A percentile compares a stretch with the other conserved stretches of the same genome.
Evolutionary conservation across 2,888 invertebrate species (phyloP).

Genomic region (Encarsia formosa): DNA sequence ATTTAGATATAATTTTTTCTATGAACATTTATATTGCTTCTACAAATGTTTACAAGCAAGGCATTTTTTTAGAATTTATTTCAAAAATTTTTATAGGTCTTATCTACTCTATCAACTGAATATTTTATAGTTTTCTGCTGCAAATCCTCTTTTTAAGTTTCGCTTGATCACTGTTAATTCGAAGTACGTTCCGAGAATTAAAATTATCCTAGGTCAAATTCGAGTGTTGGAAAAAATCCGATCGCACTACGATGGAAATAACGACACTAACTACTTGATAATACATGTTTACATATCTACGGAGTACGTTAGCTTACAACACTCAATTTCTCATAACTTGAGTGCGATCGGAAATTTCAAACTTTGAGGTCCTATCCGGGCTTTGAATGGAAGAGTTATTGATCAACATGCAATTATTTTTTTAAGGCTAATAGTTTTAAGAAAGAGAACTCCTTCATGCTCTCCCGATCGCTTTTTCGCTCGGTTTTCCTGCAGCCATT

Average conservation of each 20-base stretch:
- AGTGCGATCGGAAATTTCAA: conserved; percentile 21
- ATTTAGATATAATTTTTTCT: conserved; percentile 1
- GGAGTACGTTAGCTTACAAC: conserved; percentile 4
- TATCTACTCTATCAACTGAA: too few species aligned
- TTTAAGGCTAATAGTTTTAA: conserved; percentile 2
- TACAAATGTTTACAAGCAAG: conserved; percentile 32
- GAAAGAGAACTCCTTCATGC: conserved; percentile 42
- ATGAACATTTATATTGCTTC: conserved; percentile 37
- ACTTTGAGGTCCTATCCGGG: background rate
- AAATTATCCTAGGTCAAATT: too few species aligned
- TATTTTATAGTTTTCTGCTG: conserved; percentile 35
- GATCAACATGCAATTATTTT: background rate
- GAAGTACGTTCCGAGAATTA: conserved; percentile 12
- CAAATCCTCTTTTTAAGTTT: conserved; percentile 38
- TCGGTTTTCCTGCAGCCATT: conserved; percentile 63
- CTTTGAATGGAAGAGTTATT: background rate
- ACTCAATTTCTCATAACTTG: conserved; percentile 27
- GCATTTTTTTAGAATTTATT: conserved; percentile 16
- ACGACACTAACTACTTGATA: too few species aligned
- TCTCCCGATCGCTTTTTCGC: conserved; percentile 47
- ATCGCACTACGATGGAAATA: too few species aligned
- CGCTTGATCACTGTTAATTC: conserved; percentile 21
- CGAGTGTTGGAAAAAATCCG: background rate
- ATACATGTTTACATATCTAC: background rate
- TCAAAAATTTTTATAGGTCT: conserved; percentile 7